These are phyloP conservation scores for Drosophila percnosoma DNA, from an alignment of 2,888 invertebrate genomes.

Conservation along the genomic window DNA sequence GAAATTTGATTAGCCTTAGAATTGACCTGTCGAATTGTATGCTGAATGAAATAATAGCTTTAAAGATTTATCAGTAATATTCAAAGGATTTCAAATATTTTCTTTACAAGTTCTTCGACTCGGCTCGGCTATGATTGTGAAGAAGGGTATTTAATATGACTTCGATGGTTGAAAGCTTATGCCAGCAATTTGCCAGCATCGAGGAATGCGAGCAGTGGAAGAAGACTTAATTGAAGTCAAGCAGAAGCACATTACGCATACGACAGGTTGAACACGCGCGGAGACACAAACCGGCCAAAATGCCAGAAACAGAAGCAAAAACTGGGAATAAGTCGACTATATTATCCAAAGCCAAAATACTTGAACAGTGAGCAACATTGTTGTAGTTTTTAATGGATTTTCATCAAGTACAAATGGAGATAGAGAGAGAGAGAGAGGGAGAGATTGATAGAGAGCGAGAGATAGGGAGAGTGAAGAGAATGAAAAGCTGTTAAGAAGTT, in stretches of 20 bases:
- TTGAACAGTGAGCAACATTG: conserved; percentile 59
- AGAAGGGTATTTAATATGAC: background rate
- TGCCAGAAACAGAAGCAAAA: conserved; percentile 16
- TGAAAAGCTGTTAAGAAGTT: conserved; percentile 79
- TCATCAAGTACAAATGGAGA: conserved; percentile 62
- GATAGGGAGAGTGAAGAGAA: conserved; percentile 15
- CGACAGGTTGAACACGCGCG: conserved; percentile 57
- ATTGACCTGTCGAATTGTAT: background rate
- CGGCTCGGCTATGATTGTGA: background rate
- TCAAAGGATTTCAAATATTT: background rate
- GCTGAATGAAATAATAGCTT: background rate
- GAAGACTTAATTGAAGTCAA: conserved; percentile 39
- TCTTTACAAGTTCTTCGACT: background rate
- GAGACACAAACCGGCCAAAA: conserved; percentile 27
- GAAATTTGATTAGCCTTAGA: background rate
- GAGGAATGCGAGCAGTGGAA: background rate
- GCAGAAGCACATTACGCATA: conserved; percentile 76
- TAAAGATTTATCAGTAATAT: background rate
- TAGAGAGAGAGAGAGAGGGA: conserved; percentile 10
- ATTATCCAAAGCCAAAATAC: conserved; percentile 22
- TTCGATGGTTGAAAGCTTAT: background rate
- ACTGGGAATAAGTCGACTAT: conserved; percentile 8
- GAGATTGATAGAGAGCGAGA: background rate
- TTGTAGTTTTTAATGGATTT: conserved; percentile 79
- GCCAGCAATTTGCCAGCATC: background rate